A percentile compares a stretch with the other conserved stretches of the same genome.
Conservation (phyloP, 1,140 invertebrate genomes). For the Lutraria rhynchaena region DNA sequence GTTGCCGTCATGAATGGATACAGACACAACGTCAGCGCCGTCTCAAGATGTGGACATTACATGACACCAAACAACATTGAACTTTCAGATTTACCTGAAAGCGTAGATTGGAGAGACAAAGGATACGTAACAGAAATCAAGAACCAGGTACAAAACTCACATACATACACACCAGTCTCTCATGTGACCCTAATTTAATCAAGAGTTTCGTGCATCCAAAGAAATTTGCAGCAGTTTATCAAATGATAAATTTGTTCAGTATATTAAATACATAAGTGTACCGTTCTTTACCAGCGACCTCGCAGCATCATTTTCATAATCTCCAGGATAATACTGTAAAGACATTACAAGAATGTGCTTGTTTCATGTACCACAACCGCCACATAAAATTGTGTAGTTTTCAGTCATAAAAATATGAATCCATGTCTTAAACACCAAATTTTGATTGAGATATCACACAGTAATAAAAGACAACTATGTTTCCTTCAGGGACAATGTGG, state of each 20-base stretch:
- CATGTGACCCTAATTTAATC: too few species aligned
- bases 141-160: slow-evolving; percentile 76
- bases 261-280: too few species aligned
- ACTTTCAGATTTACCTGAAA: slow-evolving; percentile 50
- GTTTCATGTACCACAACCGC: not conserved
- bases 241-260: too few species aligned
- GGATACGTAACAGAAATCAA: slow-evolving; percentile 75
- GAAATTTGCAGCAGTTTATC: too few species aligned
- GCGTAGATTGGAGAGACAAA: slow-evolving; percentile 72
- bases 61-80: slow-evolving; percentile 52
- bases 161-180: too few species aligned
- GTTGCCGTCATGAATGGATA: slow-evolving; percentile 72
- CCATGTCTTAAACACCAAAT: too few species aligned
- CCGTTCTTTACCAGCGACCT: too few species aligned
- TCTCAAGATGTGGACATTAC: slow-evolving; percentile 40
- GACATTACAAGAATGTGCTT: too few species aligned
- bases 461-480: not conserved
- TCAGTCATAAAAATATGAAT: not conserved
- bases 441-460: too few species aligned
- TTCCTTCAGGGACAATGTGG: slow-evolving; percentile 52
- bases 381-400: not conserved
- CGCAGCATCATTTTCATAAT: too few species aligned
- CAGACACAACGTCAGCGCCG: slow-evolving; percentile 30
- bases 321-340: too few species aligned
- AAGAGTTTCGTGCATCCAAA: too few species aligned